Conservation (phyloP, 2,888 invertebrate genomes). For the Microctonus brassicae region DNA sequence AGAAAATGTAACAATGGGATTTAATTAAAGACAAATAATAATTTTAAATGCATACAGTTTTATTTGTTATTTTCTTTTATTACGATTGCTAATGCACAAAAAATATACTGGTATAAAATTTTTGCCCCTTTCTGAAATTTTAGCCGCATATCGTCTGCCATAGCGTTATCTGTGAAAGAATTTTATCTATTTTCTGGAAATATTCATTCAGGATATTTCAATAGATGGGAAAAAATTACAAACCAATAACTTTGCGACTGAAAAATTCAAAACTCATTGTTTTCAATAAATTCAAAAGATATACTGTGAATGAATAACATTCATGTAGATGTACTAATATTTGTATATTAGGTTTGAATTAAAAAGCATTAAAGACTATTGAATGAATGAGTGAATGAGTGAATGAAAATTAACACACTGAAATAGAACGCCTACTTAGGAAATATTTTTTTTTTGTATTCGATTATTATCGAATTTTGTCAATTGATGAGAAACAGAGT, state of each 20-base stretch:
- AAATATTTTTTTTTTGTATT: conserved; percentile 6
- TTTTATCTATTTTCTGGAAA: conserved; percentile 17
- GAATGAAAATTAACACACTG: conserved; percentile 22
- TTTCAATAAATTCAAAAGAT: not conserved
- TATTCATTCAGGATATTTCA: not conserved
- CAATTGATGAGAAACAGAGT: conserved; percentile 32
- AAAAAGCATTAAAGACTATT: conserved; percentile 25
- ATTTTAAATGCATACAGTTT: not conserved
- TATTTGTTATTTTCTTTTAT: not conserved
- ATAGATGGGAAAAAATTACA: not conserved
- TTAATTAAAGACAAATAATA: not conserved
- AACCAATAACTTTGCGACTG: conserved; percentile 1
- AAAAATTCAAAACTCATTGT: conserved; percentile 4
- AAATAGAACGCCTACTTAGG: conserved; percentile 15
- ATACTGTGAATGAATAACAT: conserved; percentile 15
- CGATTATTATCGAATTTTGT: conserved; percentile 22
- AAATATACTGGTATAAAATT: conserved; percentile 4
- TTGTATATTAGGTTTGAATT: not conserved
- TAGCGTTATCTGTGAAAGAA: not conserved
- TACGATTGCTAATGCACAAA: not conserved
- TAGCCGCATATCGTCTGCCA: not conserved
- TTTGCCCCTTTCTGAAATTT: not conserved
- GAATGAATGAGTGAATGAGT: conserved; percentile 16
- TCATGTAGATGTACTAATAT: not conserved
- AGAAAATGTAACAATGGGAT: too few relatives aligned